Conservation (phyloP, 2,888 invertebrate species). For the Leucophora obtusa region DNA sequence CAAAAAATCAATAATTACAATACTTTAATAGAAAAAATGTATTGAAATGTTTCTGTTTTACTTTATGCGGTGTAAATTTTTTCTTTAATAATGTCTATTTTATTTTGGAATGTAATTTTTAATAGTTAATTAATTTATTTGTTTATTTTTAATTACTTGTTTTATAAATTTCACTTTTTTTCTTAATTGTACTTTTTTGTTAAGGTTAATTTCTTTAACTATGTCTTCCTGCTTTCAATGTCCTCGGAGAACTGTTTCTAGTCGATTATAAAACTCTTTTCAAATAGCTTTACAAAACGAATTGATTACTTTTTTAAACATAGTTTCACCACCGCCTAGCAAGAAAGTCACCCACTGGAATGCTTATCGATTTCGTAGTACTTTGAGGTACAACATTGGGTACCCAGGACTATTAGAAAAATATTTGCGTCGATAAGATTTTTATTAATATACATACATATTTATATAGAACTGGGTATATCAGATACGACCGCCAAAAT, state of each 20-base stretch:
- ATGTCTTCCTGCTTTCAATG: constrained; percentile 61
- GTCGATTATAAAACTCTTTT: constrained; percentile 57
- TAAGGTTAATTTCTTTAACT: constrained; percentile 20
- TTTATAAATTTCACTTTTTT: constrained; percentile 50
- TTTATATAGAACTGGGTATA: no score
- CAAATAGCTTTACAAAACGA: constrained; percentile 61
- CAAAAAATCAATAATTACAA: constrained; percentile 55
- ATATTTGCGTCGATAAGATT: no score
- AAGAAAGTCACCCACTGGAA: constrained; percentile 55
- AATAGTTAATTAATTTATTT: constrained; percentile 24
- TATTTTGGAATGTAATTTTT: constrained; percentile 3
- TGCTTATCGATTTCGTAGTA: constrained; percentile 49
- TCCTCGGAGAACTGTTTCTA: constrained; percentile 63
- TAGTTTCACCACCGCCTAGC: constrained; percentile 47
- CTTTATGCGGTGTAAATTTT: not conserved
- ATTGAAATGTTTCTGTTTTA: constrained; percentile 9
- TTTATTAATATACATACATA: no score
- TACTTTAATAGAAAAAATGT: constrained; percentile 42
- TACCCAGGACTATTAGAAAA: constrained; percentile 11
- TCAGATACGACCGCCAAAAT: no score
- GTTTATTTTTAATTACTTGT: constrained; percentile 18
- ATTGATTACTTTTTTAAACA: constrained; percentile 46
- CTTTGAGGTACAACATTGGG: constrained; percentile 27
- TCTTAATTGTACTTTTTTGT: constrained; percentile 37
- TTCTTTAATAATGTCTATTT: constrained; percentile 18